Evolutionary conservation across 2,888 invertebrate genomes (phyloP), one percentile per base, ranked within the genome.

Genomic region (Platycheirus rosarum): DNA sequence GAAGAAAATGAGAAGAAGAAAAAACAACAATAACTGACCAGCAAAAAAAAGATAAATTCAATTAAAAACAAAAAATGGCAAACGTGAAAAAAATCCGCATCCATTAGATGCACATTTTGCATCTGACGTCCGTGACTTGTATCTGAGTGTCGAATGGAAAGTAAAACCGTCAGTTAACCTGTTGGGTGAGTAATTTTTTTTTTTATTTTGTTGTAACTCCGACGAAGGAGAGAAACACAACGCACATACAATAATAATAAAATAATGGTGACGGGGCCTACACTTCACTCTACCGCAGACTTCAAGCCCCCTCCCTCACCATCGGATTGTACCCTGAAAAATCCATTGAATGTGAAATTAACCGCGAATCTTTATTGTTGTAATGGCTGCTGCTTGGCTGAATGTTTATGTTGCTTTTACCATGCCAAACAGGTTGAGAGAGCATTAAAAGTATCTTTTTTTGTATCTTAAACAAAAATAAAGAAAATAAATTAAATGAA

Each of bases 351-450:
- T 70, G 70, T 70, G 51, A 75, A 75, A 70, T 75, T 75, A 80
- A 80, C 79, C 79, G 70, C 75, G 69, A 75, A 80, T 48, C 42
- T 49, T 65, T 69, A 37, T 55, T 68, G 60, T 69, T 74, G 57
- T 40, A 23, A 62, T 32, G 49, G 35, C 6, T 23, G 53, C 42
- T 74, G 69, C 40, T 78, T 62, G 9, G 53, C 60, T 53, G 53
- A 18, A n/a, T n/a, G n/a, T n/a, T 53, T 7, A 16, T 53, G n/a
- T 6, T 35, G 18, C 20, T 53, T 53, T 53, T 18, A 55, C 11
- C 26, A 40, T 44, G 60, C 26, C 29, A 60, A n/a, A 60, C 60
- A 44, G 44, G 60, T 60, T 60, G 42, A 32, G 42, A 42, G 55
- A 57, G 57, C 57, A 57, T 57, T 57, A 57, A 57, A 40, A 40